These are phyloP conservation scores for Tursiops truncatus DNA, from an alignment of 2,113 vertebrate species.

Conservation along the genomic window DNA sequence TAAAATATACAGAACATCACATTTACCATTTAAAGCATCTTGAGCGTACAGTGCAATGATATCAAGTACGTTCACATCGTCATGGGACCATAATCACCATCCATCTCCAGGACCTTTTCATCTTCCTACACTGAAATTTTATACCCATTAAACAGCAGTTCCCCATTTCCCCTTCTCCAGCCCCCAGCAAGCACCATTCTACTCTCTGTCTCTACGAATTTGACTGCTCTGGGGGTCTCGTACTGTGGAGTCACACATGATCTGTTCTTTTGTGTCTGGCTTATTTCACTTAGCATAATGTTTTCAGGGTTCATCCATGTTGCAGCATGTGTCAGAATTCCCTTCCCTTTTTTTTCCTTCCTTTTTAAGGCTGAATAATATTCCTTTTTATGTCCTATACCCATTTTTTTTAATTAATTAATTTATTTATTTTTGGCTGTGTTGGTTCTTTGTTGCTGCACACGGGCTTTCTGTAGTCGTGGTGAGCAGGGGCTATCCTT, in stretches of 20 bases:
- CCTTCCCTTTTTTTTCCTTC: background rate
- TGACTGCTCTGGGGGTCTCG: background rate
- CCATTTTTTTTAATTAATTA: background rate
- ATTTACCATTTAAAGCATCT: background rate
- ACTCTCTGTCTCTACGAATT: background rate
- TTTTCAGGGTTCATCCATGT: background rate
- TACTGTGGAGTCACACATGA: fast-evolving
- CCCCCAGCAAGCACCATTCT: background rate
- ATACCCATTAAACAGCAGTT: fast-evolving
- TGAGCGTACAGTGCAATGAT: background rate
- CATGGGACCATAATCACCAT: fast-evolving
- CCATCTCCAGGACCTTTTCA: too few species aligned
- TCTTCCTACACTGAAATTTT: background rate
- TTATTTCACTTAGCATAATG: background rate
- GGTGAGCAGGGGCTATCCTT: too few species aligned
- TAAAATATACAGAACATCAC: background rate
- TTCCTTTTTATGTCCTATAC: background rate
- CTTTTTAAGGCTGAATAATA: background rate
- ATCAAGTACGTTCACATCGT: fast-evolving
- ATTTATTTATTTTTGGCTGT: too few species aligned
- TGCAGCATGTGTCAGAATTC: background rate
- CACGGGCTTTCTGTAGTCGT: too few species aligned
- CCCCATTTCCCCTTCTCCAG: fast-evolving
- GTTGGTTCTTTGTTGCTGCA: too few species aligned
- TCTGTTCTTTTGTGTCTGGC: background rate